Evolutionary conservation across 2,888 invertebrate genomes (phyloP), one percentile per base, ranked within the genome.

Genomic region (Hypolimnas misippus): DNA sequence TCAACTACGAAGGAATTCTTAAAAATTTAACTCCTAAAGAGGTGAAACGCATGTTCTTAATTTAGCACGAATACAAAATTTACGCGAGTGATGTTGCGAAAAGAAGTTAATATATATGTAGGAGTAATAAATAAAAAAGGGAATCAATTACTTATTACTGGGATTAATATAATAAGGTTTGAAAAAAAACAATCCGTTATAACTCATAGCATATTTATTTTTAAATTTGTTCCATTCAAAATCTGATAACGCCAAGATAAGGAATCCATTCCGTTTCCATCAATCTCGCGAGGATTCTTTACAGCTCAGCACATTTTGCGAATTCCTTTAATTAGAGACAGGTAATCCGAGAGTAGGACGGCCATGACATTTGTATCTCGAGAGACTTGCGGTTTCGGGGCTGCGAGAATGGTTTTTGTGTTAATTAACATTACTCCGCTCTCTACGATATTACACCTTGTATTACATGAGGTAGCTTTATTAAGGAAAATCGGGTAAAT

Each of bases 251-350:
- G 14, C 25, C 21, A 12, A 21, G 44, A 51, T 17, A 42, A 58
- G 19, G 21, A 7, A 46, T 31, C n/a, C 10, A 19, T 52, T 52
- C 7, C 31, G 5, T 52, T 44, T 38, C 50, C 50, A 50, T 57
- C 29, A 40, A 58, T 14, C 42, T 58, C 33, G 49, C 29, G 42
- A 58, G 42, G 42, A 58, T 58, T 42, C 52, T 21, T 58, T 58
- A 50, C 49, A 55, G 38, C 31, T 58, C 75, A 77, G 81, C 84
- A 74, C 83, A 85, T 85, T 85, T 83, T 76, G 67, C 63, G 74
- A 76, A 82, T 80, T 70, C 77, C 75, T 80, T 78, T 78, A 81
- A 82, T 83, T 81, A 80, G 70, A 74, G 68, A 74, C 81, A 79
- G 82, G 79, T 81, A 81, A 75, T 62, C 35, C 58, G 52, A 61